phyloP scores from a whole-genome alignment of 2,888 invertebrate species.

The Brachypalpus laphriformis region DNA sequence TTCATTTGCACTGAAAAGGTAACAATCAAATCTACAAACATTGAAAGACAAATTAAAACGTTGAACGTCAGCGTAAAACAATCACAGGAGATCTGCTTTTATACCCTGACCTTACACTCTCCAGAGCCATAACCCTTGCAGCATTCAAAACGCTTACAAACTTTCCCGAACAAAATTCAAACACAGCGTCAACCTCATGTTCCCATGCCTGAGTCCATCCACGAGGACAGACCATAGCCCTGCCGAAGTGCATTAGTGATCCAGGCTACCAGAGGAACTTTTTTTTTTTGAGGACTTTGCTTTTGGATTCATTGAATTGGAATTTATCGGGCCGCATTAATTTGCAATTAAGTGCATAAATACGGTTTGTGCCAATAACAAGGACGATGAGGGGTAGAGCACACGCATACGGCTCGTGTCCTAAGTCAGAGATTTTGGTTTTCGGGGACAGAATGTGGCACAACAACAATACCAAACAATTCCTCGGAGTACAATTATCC shows the following conservation, averaged over 20 bases:
- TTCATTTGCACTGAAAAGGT: background rate
- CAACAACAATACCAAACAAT: conserved; percentile 40
- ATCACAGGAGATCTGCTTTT: conserved; percentile 15
- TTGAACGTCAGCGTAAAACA: conserved; percentile 14
- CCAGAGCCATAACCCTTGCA: background rate
- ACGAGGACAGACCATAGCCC: too few species aligned
- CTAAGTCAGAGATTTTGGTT: conserved; percentile 51
- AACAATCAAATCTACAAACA: conserved; percentile 8
- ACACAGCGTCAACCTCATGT: background rate
- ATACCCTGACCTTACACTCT: too few species aligned
- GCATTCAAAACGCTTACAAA: conserved; percentile 11
- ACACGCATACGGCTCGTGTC: background rate
- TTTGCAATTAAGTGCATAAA: conserved; percentile 72
- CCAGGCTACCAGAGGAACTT: conserved; percentile 36
- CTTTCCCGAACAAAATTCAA: conserved; percentile 11
- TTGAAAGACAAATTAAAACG: conserved; percentile 25
- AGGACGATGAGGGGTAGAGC: conserved; percentile 6
- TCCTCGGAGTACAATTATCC: conserved; percentile 60
- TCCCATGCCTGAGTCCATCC: background rate
- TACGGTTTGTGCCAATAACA: conserved; percentile 55
- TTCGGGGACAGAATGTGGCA: conserved; percentile 8
- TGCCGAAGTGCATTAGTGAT: conserved; percentile 32
- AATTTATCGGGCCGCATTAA: conserved; percentile 72
- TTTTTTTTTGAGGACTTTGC: conserved; percentile 57
- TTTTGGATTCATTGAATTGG: conserved; percentile 49